A percentile compares a stretch with the other conserved stretches of the same genome.
These are phyloP conservation scores for Andricus grossulariae DNA, from an alignment of 1,140 invertebrate species.

Conservation along the genomic window DNA sequence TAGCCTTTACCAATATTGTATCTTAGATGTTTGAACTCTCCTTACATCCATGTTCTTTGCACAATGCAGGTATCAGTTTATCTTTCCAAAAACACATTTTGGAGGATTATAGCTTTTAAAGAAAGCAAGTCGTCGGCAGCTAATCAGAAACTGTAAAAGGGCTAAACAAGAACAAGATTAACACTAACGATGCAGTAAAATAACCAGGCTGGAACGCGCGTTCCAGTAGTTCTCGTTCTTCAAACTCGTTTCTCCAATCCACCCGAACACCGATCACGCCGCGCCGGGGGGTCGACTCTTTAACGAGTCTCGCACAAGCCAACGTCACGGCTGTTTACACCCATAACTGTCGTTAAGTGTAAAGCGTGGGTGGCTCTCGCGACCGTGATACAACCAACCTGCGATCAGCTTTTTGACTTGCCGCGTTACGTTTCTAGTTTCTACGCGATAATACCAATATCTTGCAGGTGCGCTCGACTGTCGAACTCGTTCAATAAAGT, in stretches of 20 bases:
- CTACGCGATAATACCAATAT: too few species aligned
- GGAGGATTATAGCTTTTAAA: too few species aligned
- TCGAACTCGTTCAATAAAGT: not conserved
- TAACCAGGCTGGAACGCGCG: slow-evolving; percentile 45
- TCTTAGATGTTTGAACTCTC: too few species aligned
- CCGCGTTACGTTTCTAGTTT: too few species aligned
- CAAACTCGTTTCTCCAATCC: slow-evolving; percentile 62
- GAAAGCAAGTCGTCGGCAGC: too few species aligned
- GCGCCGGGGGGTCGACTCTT: slow-evolving; percentile 63
- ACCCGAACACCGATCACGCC: slow-evolving; percentile 51
- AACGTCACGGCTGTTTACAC: slow-evolving; percentile 67
- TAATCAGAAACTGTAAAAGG: too few species aligned
- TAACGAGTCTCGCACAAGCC: slow-evolving; percentile 63
- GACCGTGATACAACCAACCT: slow-evolving; percentile 28
- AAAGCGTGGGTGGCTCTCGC: slow-evolving; percentile 63
- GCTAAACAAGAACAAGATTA: slow-evolving; percentile 43
- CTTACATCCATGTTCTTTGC: too few species aligned
- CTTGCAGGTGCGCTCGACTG: too few species aligned
- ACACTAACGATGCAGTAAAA: slow-evolving; percentile 59
- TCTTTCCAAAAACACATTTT: too few species aligned
- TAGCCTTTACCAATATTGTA: too few species aligned
- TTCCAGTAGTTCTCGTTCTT: slow-evolving; percentile 64
- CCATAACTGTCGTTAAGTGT: slow-evolving; percentile 66
- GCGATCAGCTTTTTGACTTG: too few species aligned
- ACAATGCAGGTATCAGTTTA: too few species aligned